phyloP scores from a whole-genome alignment of 2,888 invertebrate species.

The Eupithecia dodoneata region DNA sequence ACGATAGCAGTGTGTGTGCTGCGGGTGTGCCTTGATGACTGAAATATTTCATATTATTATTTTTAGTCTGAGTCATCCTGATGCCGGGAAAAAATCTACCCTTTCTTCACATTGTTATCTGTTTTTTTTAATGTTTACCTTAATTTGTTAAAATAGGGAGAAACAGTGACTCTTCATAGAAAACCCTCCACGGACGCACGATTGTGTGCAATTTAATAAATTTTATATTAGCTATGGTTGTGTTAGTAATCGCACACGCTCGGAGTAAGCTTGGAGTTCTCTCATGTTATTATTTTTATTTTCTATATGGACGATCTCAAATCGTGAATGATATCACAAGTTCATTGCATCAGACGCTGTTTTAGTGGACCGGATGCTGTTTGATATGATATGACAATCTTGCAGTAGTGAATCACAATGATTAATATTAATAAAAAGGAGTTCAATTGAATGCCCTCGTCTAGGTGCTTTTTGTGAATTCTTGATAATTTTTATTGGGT shows the following conservation, averaged over 20 bases:
- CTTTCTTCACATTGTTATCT: not conserved
- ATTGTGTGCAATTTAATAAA: conserved; percentile 73
- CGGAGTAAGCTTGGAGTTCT: conserved; percentile 26
- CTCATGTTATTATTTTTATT: conserved; percentile 33
- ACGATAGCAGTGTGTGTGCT: not conserved
- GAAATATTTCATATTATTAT: not conserved
- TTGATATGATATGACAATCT: not conserved
- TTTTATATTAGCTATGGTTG: conserved; percentile 67
- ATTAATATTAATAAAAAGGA: too few relatives aligned
- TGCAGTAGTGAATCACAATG: conserved; percentile 8
- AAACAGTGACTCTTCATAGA: conserved; percentile 15
- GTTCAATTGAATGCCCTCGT: too few relatives aligned
- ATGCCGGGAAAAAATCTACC: not conserved
- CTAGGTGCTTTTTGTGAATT: not conserved
- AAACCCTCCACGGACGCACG: conserved; percentile 42
- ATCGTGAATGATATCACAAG: conserved; percentile 8
- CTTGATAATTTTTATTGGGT: not conserved
- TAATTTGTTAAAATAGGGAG: not conserved
- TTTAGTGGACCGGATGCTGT: conserved; percentile 1
- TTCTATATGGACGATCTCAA: conserved; percentile 31
- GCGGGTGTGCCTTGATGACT: not conserved
- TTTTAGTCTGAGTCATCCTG: not conserved
- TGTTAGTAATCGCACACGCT: conserved; percentile 64
- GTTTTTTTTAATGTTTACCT: too few relatives aligned
- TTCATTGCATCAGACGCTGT: not conserved